Percentiles rank a stretch among this genome's conserved stretches.
phyloP scores from a whole-genome alignment of 2,797 vertebrate genomes.

The Enteromius paludinosus region DNA sequence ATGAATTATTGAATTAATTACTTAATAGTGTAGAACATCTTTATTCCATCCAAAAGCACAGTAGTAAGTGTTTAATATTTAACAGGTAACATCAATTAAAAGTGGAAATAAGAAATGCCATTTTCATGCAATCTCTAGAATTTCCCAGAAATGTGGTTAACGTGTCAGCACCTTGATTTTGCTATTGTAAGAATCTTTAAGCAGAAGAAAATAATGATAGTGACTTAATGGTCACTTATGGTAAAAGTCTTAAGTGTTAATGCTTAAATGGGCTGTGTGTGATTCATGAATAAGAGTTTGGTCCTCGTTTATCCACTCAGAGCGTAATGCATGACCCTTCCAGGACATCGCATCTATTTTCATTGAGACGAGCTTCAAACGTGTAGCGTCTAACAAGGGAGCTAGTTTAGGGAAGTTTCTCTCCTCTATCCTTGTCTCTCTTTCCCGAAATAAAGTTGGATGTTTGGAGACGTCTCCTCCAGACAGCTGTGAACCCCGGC shows the following conservation, averaged over 20 bases:
- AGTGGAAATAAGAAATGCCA: not conserved
- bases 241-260: not conserved
- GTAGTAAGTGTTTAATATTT: not conserved
- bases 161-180: not conserved
- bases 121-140: not conserved
- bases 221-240: not conserved
- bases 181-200: not conserved
- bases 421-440: not conserved
- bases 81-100: not conserved
- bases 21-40: not conserved
- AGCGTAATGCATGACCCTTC: not conserved
- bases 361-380: not conserved
- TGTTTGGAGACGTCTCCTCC: not conserved
- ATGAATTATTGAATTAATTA: too few species aligned
- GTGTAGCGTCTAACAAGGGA: slow-evolving; percentile 18
- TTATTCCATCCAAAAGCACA: not conserved
- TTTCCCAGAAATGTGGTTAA: not conserved
- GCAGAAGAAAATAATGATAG: not conserved
- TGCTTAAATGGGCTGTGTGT: not conserved
- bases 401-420: slow-evolving; percentile 18
- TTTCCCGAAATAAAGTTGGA: slow-evolving; percentile 16
- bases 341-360: slow-evolving; percentile 1
- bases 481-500: slow-evolving; percentile 17
- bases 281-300: not conserved
- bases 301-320: not conserved